These are phyloP conservation scores for Drosophila emarginata DNA, from an alignment of 2,888 invertebrate species.

Conservation along the genomic window DNA sequence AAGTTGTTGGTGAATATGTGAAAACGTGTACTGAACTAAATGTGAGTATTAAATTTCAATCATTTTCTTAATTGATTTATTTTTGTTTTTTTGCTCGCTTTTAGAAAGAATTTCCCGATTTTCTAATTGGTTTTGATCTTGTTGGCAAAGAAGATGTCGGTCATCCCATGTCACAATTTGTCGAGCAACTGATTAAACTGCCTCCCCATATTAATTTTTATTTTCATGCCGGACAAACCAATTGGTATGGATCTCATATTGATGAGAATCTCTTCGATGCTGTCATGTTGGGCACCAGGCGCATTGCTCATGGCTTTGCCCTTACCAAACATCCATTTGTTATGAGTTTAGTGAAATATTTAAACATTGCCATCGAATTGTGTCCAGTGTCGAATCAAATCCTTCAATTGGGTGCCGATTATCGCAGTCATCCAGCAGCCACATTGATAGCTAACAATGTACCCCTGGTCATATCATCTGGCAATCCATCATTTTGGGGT, in stretches of 20 bases:
- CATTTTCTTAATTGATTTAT: background rate
- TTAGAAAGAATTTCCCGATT: constrained; percentile 84
- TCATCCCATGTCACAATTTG: constrained; percentile 85
- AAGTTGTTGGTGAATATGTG: constrained; percentile 83
- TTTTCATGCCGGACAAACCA: constrained; percentile 92
- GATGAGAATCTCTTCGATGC: constrained; percentile 91
- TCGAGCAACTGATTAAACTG: constrained; percentile 83
- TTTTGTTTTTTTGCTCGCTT: background rate
- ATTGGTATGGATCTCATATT: constrained; percentile 86
- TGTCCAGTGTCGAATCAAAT: constrained; percentile 91
- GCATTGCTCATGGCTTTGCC: constrained; percentile 91
- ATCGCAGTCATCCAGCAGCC: constrained; percentile 89
- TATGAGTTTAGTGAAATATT: constrained; percentile 84
- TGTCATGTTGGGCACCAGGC: constrained; percentile 87
- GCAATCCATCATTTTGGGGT: constrained; percentile 91
- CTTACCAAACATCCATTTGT: constrained; percentile 88
- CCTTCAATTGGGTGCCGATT: constrained; percentile 87
- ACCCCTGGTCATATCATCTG: constrained; percentile 89
- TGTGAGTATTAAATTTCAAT: constrained; percentile 30
- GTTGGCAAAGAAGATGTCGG: constrained; percentile 91
- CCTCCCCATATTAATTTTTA: constrained; percentile 85
- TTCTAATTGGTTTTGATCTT: constrained; percentile 90
- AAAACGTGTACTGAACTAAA: constrained; percentile 64
- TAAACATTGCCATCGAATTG: constrained; percentile 88
- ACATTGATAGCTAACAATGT: constrained; percentile 86